Base-by-base conservation (phyloP, 2,888 invertebrate genomes). In the Girardia tigrina region DNA sequence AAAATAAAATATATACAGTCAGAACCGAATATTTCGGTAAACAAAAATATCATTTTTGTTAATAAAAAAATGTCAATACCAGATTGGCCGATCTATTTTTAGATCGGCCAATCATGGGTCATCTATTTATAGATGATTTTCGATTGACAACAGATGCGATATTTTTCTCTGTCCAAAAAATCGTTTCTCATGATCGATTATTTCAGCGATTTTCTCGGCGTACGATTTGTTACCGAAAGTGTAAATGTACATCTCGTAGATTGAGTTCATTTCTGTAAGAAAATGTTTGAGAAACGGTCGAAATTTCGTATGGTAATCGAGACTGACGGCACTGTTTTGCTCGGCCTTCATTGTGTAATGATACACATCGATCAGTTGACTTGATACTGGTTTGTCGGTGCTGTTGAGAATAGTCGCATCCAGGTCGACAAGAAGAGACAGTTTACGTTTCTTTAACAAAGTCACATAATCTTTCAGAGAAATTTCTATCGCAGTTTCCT, bases 391-490 rank as follows among this genome's bases (percentile, higher is more conserved):
- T 82, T 95, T 94, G 86, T 97, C 95, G 70, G 98, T 97, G 0
- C 98, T 98, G 84, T 99, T 98, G 80, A 99, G 92, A 69, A 99
- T 86, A 0, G 98, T 99, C 85, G 98, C 97, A 88, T 99, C 98
- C 78, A 99, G 88, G 87, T 99, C 98, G 0, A 99, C 95, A 70
- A 99, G 87, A 16, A 99, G 86, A 23, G 93, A 95, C 72, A 99
- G 87, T 84, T 95, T 95, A 76, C 90, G 88, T 79, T 90, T 89
- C 79, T 88, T 88, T 75, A 98, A 84, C 74, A 98, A 87, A 75
- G 92, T 88, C 36, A 90, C 89, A 79, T 91, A 90, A 86, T 98
- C 97, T 80, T 91, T 91, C 81, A 89, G 89, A 0, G 95, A 97
- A 74, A 98, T 86, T 83, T 91, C 90, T 82, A 90, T 89, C 14